Evolutionary conservation across 2,797 vertebrate genomes (phyloP).

Genomic region (Mallotus villosus): DNA sequence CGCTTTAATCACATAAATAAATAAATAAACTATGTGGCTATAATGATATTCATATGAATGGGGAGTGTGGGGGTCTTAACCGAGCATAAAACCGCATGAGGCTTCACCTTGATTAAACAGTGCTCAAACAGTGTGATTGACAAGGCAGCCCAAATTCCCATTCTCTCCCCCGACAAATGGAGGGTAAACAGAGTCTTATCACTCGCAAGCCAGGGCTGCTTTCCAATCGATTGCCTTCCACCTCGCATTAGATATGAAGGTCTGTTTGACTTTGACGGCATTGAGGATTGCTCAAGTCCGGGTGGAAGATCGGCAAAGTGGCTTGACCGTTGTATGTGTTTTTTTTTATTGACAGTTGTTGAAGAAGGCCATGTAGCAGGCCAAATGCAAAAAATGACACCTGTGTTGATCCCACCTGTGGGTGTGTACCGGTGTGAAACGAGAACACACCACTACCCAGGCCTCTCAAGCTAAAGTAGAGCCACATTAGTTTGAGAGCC

Average conservation of each 20-base stretch:
- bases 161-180: constrained; percentile 22
- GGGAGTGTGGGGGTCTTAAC: background rate
- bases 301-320: background rate
- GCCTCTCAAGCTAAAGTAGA: background rate
- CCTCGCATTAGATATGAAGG: constrained; percentile 26
- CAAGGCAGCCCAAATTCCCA: background rate
- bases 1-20: too few relatives aligned
- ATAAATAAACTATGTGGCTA: too few relatives aligned
- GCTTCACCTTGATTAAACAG: constrained; percentile 16
- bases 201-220: constrained; percentile 18
- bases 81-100: background rate
- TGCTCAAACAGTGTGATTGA: constrained; percentile 14
- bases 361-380: background rate
- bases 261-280: constrained; percentile 32
- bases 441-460: background rate
- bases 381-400: background rate
- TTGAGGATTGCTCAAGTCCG: constrained; percentile 6
- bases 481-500: too few relatives aligned
- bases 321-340: background rate
- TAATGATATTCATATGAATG: background rate
- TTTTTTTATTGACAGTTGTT: constrained; percentile 11
- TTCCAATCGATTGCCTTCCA: constrained; percentile 23
- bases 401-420: background rate
- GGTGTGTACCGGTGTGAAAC: background rate
- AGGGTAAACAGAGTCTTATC: constrained; percentile 31